Evolutionary conservation across 2,113 vertebrate genomes (phyloP), one percentile per base, ranked within the genome.

Genomic region (Myotis yumanensis): DNA sequence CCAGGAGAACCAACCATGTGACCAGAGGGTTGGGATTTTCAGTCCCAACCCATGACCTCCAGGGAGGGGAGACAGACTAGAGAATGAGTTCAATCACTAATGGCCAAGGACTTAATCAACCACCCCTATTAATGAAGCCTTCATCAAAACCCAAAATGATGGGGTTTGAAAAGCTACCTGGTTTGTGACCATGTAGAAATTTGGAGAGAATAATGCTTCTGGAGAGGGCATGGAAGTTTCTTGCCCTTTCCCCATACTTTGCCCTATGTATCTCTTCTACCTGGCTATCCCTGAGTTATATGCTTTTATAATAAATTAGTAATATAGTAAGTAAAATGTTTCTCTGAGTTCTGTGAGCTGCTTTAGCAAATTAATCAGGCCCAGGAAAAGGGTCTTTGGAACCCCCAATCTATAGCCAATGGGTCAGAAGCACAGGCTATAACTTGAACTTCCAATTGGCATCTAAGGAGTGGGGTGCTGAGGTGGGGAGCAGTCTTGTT

Each of bases 291-390:
- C 83, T 71, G 91, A 79, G 62, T 79, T 69, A 71, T 9, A 37
- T 69, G 12, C 25, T 62, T 81, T 11, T 28, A 48, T n/a, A 93
- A 87, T 81, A 72, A 87, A 37, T 52, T 37, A 43, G 84, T 87
- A 23, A 72, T 87, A n/a, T 87, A n/a, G 18, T 87, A 93, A 87
- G 64, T n/a, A 72, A 37, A 87, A 72, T 64, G 40, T 62, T 72
- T 81, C 75, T 54, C 75, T 37, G 54, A 46, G 8, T 62, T 40
- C 40, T 81, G 40, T 72, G 64, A 93, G 84, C 9, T 9, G 25
- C 66, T 87, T 76, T 86, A 51, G 52, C 51, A 93, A 79, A 62
- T 37, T 80, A 32, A 86, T 69, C 32, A 32, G 51, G 59, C 25
- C 25, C 84, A 48, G 48, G 37, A 18, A 62, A 12, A 35, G 18